Conservation (phyloP, 2,113 vertebrate genomes). For the Noturus placidus region DNA sequence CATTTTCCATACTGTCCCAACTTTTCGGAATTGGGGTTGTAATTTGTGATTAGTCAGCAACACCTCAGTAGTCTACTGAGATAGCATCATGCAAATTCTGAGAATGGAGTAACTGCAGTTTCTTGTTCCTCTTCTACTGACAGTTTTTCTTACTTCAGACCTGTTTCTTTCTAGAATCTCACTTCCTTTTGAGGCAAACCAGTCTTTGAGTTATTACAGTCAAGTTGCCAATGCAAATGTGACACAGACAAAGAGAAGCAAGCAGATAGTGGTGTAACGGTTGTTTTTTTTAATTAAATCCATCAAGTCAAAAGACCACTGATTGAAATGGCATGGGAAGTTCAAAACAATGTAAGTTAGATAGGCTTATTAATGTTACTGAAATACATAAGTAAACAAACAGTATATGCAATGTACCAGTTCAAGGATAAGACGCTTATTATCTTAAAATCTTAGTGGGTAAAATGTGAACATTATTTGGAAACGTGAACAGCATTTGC, state of each 20-base stretch:
- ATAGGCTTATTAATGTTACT: neutral
- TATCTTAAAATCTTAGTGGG: neutral
- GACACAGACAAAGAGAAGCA: slow-evolving; percentile 7
- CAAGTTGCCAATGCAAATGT: slow-evolving; percentile 31
- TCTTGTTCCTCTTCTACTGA: slow-evolving; percentile 40
- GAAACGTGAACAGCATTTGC: neutral
- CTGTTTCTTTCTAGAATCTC: slow-evolving; percentile 33
- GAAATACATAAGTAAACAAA: neutral
- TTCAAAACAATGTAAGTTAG: neutral
- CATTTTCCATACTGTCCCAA: too few species aligned
- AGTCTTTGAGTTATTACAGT: slow-evolving; percentile 23
- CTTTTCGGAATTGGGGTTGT: too few species aligned
- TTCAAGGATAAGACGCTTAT: neutral
- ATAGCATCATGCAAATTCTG: slow-evolving; percentile 9
- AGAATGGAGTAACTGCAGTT: slow-evolving; percentile 37
- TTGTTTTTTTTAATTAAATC: slow-evolving; percentile 7
- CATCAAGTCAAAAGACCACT: slow-evolving; percentile 18
- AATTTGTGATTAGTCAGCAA: neutral
- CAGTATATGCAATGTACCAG: neutral
- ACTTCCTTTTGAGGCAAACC: slow-evolving; percentile 31
- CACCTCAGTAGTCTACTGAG: neutral
- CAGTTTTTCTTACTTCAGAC: slow-evolving; percentile 46
- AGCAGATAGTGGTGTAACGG: slow-evolving; percentile 37
- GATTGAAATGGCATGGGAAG: slow-evolving; percentile 6
- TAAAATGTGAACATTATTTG: neutral